Evolutionary conservation across 2,888 invertebrate genomes (phyloP).

Genomic region (Mesorhabditis spiculigera): DNA sequence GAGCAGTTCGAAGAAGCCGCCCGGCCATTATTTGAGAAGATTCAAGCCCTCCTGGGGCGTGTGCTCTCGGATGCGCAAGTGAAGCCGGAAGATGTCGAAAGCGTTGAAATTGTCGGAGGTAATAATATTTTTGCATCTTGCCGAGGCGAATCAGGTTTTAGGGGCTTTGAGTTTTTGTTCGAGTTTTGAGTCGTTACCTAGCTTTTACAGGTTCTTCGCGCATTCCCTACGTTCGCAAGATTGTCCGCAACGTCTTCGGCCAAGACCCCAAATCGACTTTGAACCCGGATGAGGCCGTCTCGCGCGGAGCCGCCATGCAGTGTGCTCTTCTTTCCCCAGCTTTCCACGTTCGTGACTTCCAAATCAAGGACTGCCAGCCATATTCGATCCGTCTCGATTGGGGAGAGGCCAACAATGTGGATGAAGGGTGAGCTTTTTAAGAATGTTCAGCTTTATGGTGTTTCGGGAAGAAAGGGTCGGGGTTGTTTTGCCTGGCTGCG

Average conservation of each 20-base stretch:
- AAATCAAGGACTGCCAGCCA: slow-evolving; percentile 82
- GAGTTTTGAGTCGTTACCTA: too few species aligned
- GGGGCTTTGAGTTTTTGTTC: too few species aligned
- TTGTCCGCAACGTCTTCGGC: slow-evolving; percentile 78
- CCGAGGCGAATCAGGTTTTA: too few species aligned
- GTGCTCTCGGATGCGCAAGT: slow-evolving; percentile 71
- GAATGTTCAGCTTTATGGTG: background rate
- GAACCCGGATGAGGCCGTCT: slow-evolving; percentile 90
- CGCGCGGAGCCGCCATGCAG: slow-evolving; percentile 71
- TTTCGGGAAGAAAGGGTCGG: background rate
- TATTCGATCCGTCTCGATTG: slow-evolving; percentile 72
- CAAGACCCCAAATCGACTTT: slow-evolving; percentile 87
- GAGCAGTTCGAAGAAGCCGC: slow-evolving; percentile 81
- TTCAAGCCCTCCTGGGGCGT: slow-evolving; percentile 74
- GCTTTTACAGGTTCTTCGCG: slow-evolving; percentile 77
- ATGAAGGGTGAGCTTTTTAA: slow-evolving; percentile 64
- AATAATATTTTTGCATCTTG: too few species aligned
- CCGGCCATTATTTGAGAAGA: slow-evolving; percentile 73
- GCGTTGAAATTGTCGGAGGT: slow-evolving; percentile 78
- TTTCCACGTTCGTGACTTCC: slow-evolving; percentile 91
- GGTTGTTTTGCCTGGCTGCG: too few species aligned
- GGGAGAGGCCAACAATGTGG: slow-evolving; percentile 62
- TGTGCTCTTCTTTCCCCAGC: slow-evolving; percentile 97
- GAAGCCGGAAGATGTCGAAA: slow-evolving; percentile 70
- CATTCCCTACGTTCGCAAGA: slow-evolving; percentile 83